These are phyloP conservation scores for Criorhina ranunculi DNA, from an alignment of 2,888 invertebrate species.

Conservation along the genomic window DNA sequence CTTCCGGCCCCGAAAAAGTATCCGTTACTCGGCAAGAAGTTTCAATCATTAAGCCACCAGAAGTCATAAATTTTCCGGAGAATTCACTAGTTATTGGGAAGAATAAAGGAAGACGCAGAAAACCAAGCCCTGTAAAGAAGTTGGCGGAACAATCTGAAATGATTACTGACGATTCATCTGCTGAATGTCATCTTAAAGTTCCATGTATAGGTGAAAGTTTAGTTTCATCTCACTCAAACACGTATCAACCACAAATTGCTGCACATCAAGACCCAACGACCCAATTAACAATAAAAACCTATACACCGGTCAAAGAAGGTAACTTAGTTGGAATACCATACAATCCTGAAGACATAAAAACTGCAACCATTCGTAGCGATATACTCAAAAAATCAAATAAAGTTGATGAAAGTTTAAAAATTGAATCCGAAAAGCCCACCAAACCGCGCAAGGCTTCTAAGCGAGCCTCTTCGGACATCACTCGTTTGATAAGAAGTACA, in stretches of 20 bases:
- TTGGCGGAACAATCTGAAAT: constrained; percentile 1
- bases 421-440: not conserved
- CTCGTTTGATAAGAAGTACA: constrained; percentile 50
- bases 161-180: not conserved
- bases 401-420: constrained; percentile 13
- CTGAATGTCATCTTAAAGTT: not conserved
- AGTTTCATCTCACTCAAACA: not conserved
- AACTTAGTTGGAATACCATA: constrained; percentile 6
- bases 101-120: constrained; percentile 36
- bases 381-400: constrained; percentile 51
- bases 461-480: not conserved
- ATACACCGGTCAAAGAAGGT: not conserved
- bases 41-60: not conserved
- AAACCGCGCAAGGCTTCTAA: constrained; percentile 2
- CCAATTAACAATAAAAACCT: not conserved
- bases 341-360: constrained; percentile 54
- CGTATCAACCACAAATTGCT: not conserved
- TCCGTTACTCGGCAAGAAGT: not conserved
- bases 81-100: not conserved
- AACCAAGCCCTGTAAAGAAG: constrained; percentile 33
- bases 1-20: not conserved
- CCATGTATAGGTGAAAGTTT: too few species aligned
- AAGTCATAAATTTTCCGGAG: not conserved
- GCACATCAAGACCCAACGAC: not conserved
- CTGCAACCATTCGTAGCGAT: constrained; percentile 50